Evolutionary conservation across 2,113 vertebrate genomes (phyloP).

Genomic region (Pardalotus punctatus): DNA sequence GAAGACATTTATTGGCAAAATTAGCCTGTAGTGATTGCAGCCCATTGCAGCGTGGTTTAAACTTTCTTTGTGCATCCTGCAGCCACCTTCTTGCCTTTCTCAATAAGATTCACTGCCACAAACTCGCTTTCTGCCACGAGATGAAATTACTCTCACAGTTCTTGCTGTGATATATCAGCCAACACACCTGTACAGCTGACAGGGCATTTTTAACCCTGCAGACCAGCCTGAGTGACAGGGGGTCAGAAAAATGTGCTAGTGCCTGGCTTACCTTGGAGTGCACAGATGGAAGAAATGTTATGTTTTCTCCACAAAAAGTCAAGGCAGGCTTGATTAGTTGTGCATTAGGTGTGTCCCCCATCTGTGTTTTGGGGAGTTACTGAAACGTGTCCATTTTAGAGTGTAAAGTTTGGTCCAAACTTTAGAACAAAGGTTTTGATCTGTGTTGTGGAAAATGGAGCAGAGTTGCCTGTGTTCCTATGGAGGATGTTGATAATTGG

Average conservation of each 20-base stretch:
- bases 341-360: neutral
- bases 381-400: neutral
- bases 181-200: no score
- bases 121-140: accelerated
- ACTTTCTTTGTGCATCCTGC: neutral
- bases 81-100: neutral
- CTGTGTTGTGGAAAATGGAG: neutral
- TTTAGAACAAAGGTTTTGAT: neutral
- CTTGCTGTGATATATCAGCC: neutral
- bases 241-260: accelerated
- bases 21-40: neutral
- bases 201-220: neutral
- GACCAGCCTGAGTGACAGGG: neutral
- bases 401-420: neutral
- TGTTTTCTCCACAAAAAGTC: neutral
- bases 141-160: neutral
- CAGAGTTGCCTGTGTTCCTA: neutral
- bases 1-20: neutral
- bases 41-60: neutral
- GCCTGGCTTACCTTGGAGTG: neutral
- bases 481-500: neutral
- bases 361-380: neutral
- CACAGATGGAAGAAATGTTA: neutral
- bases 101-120: neutral
- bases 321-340: neutral